Evolutionary conservation across 1,140 invertebrate species (phyloP), one percentile per base, ranked within the genome.

Genomic region (Phenacoccus solenopsis): DNA sequence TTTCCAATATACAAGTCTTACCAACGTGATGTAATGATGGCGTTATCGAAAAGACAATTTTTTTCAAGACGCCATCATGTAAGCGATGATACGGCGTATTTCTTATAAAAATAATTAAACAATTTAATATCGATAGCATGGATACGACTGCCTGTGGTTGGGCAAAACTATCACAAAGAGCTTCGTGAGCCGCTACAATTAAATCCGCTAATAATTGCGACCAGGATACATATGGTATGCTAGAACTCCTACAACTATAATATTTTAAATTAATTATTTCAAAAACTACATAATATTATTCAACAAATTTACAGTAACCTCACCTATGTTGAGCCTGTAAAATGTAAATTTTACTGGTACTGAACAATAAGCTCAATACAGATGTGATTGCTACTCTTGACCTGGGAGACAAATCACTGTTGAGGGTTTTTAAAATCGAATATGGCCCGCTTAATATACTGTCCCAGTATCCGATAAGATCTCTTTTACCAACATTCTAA

Each of bases 31-130:
- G 22, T 3, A 64, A 24, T 64, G 25, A 24, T 64, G 22, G 59
- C 4, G 22, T 27, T 9, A 64, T 10, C 22, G 13, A 24, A 64
- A 5, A 22, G 13, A 64, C 16, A 22, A 64, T 64, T 5, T 24
- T 27, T 64, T 24, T 27, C 16, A 64, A 9, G 25, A 64, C 7
- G 12, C 59, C 59, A 10, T 64, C 25, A 20, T 24, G 22, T 22
- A 64, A 25, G 13, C 59, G 21, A 64, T 64, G 59, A 16, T 64
- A 64, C 59, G 59, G 59, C 10, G 21, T 64, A 64, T 64, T 64
- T 10, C 59, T 9, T 9, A 64, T 25, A 10, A 64, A 22, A 64
- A 64, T 24, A 16, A 27, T 25, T 24, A 64, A 64, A 27, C 59
- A 64, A 9, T 64, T 24, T 24, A 64, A 25, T 10, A 64, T 25